Evolutionary conservation across 1,140 invertebrate genomes (phyloP).

Genomic region (Popillia japonica): DNA sequence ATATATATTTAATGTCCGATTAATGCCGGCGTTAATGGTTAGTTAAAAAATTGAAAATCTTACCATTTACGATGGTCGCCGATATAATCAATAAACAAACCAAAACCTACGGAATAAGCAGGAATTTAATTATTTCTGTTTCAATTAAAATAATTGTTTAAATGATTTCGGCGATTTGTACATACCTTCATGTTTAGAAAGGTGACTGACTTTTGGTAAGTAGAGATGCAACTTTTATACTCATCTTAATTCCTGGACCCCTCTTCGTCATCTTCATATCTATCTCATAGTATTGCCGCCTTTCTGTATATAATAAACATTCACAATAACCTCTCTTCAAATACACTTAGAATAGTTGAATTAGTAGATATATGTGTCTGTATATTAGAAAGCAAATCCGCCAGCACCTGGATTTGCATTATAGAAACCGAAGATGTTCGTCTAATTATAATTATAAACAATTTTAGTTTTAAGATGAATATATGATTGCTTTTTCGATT

Average conservation of each 20-base stretch:
- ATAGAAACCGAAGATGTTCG: background rate
- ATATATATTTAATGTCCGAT: background rate
- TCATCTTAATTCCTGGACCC: slow-evolving; percentile 35
- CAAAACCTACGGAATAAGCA: background rate
- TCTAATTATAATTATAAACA: slow-evolving; percentile 19
- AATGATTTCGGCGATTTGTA: background rate
- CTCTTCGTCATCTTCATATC: slow-evolving; percentile 27
- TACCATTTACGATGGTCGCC: background rate
- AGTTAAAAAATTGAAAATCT: background rate
- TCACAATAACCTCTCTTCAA: background rate
- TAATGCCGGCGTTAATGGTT: background rate
- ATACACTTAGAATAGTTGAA: slow-evolving; percentile 13
- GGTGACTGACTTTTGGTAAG: slow-evolving; percentile 39
- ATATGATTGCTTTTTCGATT: background rate
- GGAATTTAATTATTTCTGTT: background rate
- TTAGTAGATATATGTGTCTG: background rate
- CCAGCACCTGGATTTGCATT: background rate
- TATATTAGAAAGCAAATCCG: background rate
- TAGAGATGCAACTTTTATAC: slow-evolving; percentile 36
- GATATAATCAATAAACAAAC: background rate
- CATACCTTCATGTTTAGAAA: slow-evolving; percentile 42
- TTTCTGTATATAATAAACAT: background rate
- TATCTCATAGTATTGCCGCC: background rate
- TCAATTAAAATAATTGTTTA: background rate
- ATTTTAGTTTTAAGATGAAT: background rate